Evolutionary conservation across 37 sponge, comb jelly and placozoan species (phyloP), one percentile per base, ranked within the genome.

Genomic region (Diacarnus erythraeanus): DNA sequence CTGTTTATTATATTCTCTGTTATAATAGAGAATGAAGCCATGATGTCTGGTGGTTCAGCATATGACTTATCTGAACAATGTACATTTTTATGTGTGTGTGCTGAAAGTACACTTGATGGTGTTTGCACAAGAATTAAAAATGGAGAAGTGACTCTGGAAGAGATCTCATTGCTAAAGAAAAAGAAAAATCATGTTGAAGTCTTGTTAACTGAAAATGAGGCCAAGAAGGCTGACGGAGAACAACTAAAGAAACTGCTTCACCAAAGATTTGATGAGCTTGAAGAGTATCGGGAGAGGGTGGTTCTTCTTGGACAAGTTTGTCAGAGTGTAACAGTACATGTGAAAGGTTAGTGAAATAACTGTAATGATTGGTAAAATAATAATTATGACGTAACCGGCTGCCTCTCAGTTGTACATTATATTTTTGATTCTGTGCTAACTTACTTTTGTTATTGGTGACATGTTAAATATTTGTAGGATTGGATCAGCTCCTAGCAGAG

Each of bases 131-230:
- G 59, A 35, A 51, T 76, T 22, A 23, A 39, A 22, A 60, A 12
- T 3, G 74, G 68, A 42, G 64, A 77, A n/a, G 64, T 88, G 34
- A 54, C 43, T n/a, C 33, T 88, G 1, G 57, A 38, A 1, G 83
- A 88, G 30, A 42, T 88, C 37, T 1, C 57, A 20, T 57, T 43
- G 57, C 69, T 88, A 36, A 10, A 54, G 2, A 29, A 31, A 1
- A 42, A 72, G 64, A 22, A 56, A 17, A 38, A 61, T 10, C 88
- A 88, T 21, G 77, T 88, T 60, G 30, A 77, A 35, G 33, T 39
- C 4, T 57, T 88, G 41, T 82, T 71, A 71, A n/a, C 23, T 35
- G 83, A 82, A 26, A 56, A 29, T 39, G 42, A 38, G 1, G 42
- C 4, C 15, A 41, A 39, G 8, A 38, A 60, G 23, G 43, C 59